Percentiles rank a stretch among this genome's conserved stretches.
These are phyloP conservation scores for Bubalus kerabau DNA, from an alignment of 2,113 vertebrate genomes.

Conservation along the genomic window DNA sequence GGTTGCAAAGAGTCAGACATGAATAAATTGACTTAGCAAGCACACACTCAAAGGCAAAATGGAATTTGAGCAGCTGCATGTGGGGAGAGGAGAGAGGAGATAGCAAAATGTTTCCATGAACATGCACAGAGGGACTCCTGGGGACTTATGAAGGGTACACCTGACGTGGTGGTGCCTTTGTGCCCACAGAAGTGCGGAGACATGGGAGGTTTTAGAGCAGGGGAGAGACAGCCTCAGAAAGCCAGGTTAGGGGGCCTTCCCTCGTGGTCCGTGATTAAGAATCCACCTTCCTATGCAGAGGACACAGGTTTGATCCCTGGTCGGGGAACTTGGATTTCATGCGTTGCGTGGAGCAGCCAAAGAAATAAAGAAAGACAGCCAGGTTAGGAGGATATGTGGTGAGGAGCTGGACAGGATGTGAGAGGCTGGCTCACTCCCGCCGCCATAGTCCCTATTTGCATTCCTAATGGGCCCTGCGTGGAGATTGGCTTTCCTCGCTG, in stretches of 20 bases:
- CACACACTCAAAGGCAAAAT: neutral
- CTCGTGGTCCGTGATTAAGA: neutral
- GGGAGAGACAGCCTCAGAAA: neutral
- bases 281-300: neutral
- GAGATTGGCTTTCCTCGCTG: slow-evolving; percentile 22
- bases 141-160: neutral
- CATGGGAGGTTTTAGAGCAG: neutral
- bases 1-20: neutral
- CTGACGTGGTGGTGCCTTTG: neutral
- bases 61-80: neutral
- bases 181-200: neutral
- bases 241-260: neutral
- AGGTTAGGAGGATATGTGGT: neutral
- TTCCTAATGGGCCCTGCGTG: neutral
- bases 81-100: neutral
- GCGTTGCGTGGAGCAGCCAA: neutral
- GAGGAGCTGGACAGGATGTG: neutral
- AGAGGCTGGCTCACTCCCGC: neutral
- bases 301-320: neutral
- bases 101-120: neutral
- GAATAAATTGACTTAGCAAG: neutral
- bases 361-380: neutral
- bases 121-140: neutral
- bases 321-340: neutral
- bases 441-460: slow-evolving; percentile 1